Conservation (phyloP, 2,113 vertebrate species). For the Dicentrarchus labrax region DNA sequence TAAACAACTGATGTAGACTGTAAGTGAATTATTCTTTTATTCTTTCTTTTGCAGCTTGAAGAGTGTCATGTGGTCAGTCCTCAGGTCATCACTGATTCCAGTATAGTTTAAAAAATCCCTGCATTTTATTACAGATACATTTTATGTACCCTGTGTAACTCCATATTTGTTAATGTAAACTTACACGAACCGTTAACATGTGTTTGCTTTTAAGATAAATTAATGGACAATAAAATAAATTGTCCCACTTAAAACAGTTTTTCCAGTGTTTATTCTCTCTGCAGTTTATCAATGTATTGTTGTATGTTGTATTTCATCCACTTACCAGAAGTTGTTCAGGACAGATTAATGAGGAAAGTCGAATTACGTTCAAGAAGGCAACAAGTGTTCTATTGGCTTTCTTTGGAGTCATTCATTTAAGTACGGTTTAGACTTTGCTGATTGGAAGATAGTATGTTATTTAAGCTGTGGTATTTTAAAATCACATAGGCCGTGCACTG, state of each 20-base stretch:
- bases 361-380: too few species aligned
- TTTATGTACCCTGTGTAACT: neutral
- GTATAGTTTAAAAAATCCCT: neutral
- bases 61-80: neutral
- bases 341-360: too few species aligned
- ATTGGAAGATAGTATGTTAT: too few species aligned
- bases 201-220: neutral
- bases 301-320: too few species aligned
- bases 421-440: too few species aligned
- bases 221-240: slow-evolving; percentile 21
- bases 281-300: too few species aligned
- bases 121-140: neutral
- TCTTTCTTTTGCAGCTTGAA: slow-evolving; percentile 11
- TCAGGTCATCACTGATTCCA: neutral
- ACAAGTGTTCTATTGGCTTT: too few species aligned
- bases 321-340: too few species aligned
- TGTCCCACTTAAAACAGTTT: neutral
- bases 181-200: neutral
- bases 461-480: too few species aligned
- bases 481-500: too few species aligned
- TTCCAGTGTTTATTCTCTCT: too few species aligned
- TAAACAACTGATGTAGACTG: neutral
- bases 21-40: neutral
- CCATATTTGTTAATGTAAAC: neutral
- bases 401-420: too few species aligned